Conservation (phyloP, 2,888 invertebrate genomes). For the Caenorhabditis plicata region DNA sequence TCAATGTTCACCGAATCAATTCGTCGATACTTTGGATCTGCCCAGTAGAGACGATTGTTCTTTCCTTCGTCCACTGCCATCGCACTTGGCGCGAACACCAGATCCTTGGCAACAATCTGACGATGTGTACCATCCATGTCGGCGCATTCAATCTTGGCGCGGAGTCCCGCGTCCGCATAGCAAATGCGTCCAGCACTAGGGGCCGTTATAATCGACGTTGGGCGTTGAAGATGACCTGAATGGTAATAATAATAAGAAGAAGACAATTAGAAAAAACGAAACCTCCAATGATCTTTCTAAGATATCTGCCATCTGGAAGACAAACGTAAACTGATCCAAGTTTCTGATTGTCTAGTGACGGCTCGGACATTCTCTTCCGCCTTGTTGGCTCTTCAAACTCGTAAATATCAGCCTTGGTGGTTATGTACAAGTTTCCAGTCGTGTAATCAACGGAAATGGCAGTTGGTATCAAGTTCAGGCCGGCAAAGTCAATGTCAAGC, state of each 20-base stretch:
- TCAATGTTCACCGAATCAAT: conserved; percentile 84
- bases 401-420: conserved; percentile 43
- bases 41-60: conserved; percentile 90
- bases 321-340: conserved; percentile 79
- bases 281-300: conserved; percentile 73
- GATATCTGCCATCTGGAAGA: conserved; percentile 79
- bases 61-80: conserved; percentile 86
- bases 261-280: too few relatives aligned
- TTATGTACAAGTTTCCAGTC: conserved; percentile 70
- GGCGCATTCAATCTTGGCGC: conserved; percentile 87
- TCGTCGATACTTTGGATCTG: conserved; percentile 83
- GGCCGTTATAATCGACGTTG: conserved; percentile 76
- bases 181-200: conserved; percentile 75
- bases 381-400: conserved; percentile 9
- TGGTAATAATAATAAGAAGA: too few relatives aligned
- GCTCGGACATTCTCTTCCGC: conserved; percentile 59
- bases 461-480: conserved; percentile 72
- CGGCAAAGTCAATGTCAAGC: conserved; percentile 58
- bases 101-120: conserved; percentile 76
- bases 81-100: conserved; percentile 83
- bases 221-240: conserved; percentile 77
- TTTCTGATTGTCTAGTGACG: conserved; percentile 54
- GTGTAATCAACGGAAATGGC: conserved; percentile 91
- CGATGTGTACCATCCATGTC: conserved; percentile 96
- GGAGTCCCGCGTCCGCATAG: conserved; percentile 89